Percentiles rank a stretch among this genome's conserved stretches.
These are phyloP conservation scores for Pseudochirops cupreus DNA, from an alignment of 2,797 vertebrate species.

Conservation along the genomic window DNA sequence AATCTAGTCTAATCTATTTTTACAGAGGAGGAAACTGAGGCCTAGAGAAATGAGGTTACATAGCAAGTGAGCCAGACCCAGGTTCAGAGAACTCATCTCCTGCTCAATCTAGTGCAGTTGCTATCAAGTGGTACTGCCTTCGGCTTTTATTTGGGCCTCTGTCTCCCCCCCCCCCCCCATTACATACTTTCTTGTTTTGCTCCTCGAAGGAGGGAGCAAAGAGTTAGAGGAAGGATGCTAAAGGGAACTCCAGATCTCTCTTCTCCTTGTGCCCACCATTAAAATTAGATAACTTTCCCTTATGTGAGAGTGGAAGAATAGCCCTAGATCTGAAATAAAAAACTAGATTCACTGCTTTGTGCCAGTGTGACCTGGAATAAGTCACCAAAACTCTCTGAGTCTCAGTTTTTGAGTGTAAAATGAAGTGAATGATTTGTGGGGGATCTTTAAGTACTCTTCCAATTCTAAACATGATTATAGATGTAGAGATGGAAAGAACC, in stretches of 20 bases:
- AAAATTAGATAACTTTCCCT: neutral
- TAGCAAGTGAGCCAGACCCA: neutral
- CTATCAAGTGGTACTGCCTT: neutral
- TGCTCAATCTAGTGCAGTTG: neutral
- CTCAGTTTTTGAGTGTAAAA: neutral
- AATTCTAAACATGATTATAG: neutral
- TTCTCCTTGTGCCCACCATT: neutral
- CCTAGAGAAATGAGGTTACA: neutral
- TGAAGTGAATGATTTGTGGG: neutral
- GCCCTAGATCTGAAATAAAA: neutral
- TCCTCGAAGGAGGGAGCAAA: neutral
- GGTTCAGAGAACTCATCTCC: neutral
- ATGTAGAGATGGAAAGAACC: neutral
- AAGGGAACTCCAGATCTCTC: slow-evolving; percentile 2
- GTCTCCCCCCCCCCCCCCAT: neutral
- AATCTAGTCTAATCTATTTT: neutral
- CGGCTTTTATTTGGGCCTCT: neutral
- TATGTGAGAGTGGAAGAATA: neutral
- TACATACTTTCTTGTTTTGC: slow-evolving; percentile 9
- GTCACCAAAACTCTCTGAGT: neutral
- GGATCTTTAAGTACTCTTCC: neutral
- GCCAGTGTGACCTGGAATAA: neutral
- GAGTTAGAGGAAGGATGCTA: neutral
- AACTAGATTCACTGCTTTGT: neutral
- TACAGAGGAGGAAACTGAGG: neutral